Evolutionary conservation across 2,113 vertebrate species (phyloP), one percentile per base, ranked within the genome.

Genomic region (Paramisgurnus dabryanus): DNA sequence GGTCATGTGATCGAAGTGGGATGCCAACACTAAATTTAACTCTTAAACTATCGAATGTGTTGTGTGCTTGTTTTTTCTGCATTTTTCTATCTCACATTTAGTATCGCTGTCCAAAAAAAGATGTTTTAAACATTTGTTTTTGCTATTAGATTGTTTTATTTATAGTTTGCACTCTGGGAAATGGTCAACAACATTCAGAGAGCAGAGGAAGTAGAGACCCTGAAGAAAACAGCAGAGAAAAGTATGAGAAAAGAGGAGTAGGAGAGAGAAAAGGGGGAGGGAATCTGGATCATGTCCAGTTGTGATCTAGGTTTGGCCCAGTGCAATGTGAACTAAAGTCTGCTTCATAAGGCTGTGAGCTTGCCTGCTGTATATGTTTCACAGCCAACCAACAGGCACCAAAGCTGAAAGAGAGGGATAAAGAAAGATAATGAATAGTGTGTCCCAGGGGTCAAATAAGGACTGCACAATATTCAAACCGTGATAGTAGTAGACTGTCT

Each of bases 1-100:
- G 58, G 79, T 27, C 82, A 80, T 86, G 83, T 88, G 89, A 88
- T 78, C 64, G 41, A 7, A 66, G 76, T 76, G 22, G n/a, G 67
- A n/a, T 1, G 34, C 43, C 53, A 43, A 39, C 13, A 15, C 22
- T 49, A 3, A 64, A 41, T n/a, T 64, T 12, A 76, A 64, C 72
- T 75, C 73, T 39, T 43, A n/a, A 55, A 15, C 11, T 41, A 11
- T 57, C 69, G 7, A 73, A 60, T 7, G 17, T 12, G 8, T 13
- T 58, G 6, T 8, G n/a, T 57, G 53, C 3, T 18, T n/a, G 1
- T 7, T 13, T 71, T 49, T 39, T 6, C 34, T 27, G 13, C 22
- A 5, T 27, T 40, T 71, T 45, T 47, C 41, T 22, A 47, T 77
- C 34, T 77, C 50, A 41, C 43, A 40, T 53, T 55, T 27, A 7